phyloP scores from a whole-genome alignment of 2,888 invertebrate species.

The Horisme vitalbata region DNA sequence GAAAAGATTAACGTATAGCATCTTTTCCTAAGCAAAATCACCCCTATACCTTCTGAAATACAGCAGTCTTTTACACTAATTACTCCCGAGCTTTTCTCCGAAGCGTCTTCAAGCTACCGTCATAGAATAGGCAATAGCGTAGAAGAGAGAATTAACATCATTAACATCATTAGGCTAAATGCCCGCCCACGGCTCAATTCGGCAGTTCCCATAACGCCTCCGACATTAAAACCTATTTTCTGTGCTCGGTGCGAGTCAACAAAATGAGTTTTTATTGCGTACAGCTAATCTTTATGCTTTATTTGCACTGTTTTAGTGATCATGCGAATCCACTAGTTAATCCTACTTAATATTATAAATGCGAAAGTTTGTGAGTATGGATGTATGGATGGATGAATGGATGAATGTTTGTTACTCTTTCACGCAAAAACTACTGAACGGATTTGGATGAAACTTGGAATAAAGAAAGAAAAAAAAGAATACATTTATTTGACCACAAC shows the following conservation, averaged over 20 bases:
- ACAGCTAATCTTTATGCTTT: conserved; percentile 15
- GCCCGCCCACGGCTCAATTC: conserved; percentile 24
- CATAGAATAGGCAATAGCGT: conserved; percentile 1
- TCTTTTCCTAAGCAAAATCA: no score
- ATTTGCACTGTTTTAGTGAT: conserved; percentile 1
- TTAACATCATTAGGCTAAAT: conserved; percentile 25
- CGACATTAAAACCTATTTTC: conserved; percentile 25
- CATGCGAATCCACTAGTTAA: not conserved
- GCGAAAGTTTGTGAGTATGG: no score
- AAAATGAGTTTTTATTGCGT: conserved; percentile 28
- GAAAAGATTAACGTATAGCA: no score
- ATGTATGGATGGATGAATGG: no score
- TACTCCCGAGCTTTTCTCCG: no score
- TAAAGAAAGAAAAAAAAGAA: no score
- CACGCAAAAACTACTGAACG: no score
- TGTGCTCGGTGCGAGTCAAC: conserved; percentile 21
- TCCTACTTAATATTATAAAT: no score
- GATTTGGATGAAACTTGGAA: no score
- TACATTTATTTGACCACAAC: no score
- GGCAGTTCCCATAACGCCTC: conserved; percentile 28
- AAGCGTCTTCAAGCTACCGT: conserved; percentile 10
- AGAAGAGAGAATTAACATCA: conserved; percentile 8
- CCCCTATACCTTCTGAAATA: conserved; percentile 1
- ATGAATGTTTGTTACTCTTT: no score
- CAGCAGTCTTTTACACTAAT: conserved; percentile 9